Base-by-base conservation (phyloP, 2,888 invertebrate species). In the Escarpia spicata region DNA sequence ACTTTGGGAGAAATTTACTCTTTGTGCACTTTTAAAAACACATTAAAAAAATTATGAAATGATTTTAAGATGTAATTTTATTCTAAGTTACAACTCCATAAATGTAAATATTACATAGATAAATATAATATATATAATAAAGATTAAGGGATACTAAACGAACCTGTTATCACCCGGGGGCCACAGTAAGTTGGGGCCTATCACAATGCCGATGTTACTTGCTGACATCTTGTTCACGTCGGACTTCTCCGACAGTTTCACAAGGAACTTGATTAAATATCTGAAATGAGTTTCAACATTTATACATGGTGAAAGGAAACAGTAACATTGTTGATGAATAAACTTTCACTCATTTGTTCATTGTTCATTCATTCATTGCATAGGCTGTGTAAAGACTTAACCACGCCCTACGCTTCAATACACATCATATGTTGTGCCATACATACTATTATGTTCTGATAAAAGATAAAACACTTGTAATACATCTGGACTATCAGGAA, bases 191-290 rank as follows among this genome's bases (percentile, higher is more conserved):
- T 99, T 99, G 0, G 99, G 99, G 4, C 99, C 99, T 96, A 99
- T 98, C 10, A 99, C 99, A 95, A 99, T 99, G 37, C 99, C 99
- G 95, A 99, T 97, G 97, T 99, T 99, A 94, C 98, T 98, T 0
- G 99, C 98, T n/a, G 98, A 98, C 99, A 99, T 99, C 97, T 99
- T 99, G 97, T 99, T 99, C 93, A 98, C 97, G 94, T 97, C 98
- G 95, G 98, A 98, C 96, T 98, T 98, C 96, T 98, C 98, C 19
- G 98, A 98, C 95, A 99, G 97, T 95, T 98, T 97, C 92, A 98
- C 97, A 95, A 99, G 97, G 97, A 99, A 99, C 96, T 98, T 98
- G 93, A 99, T 98, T 95, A 99, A 97, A 96, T 98, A 98, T 95
- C 97, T 96, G 94, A 31, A 95, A 95, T 92, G 93, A 92, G 75